These are phyloP conservation scores for Eublepharis macularius DNA, from an alignment of 2,113 vertebrate genomes.

Conservation along the genomic window DNA sequence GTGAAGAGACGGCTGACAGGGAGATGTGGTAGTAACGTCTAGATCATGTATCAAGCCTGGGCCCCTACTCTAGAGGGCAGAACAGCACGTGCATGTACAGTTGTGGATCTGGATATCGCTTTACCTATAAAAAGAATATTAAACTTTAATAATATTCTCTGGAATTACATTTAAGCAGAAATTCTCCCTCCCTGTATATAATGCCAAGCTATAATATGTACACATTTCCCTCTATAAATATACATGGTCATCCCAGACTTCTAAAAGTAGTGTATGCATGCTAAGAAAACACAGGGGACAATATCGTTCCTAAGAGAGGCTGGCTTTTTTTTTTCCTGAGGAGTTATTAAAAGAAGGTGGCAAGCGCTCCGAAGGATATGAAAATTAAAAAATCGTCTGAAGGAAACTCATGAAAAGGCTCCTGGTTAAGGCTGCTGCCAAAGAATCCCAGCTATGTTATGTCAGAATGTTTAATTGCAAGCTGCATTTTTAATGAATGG, in stretches of 20 bases:
- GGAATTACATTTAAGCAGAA: conserved; percentile 59
- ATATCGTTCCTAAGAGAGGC: conserved; percentile 69
- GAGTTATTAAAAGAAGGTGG: conserved; percentile 77
- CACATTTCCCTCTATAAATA: conserved; percentile 71
- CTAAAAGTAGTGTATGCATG: conserved; percentile 61
- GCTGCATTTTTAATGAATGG: conserved; percentile 73
- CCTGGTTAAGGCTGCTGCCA: conserved; percentile 69
- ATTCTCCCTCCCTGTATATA: conserved; percentile 44
- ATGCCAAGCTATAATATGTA: conserved; percentile 56
- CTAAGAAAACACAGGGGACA: conserved; percentile 63
- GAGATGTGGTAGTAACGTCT: too few relatives aligned
- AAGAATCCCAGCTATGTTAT: conserved; percentile 77
- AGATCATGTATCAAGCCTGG: background rate
- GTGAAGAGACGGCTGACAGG: too few relatives aligned
- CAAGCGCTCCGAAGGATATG: conserved; percentile 69
- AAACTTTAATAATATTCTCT: conserved; percentile 61
- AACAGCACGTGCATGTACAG: background rate
- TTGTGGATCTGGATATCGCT: background rate
- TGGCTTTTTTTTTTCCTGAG: conserved; percentile 60
- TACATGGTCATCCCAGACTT: conserved; percentile 59
- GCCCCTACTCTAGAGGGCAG: background rate
- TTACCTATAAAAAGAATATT: conserved; percentile 62
- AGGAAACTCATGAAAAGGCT: conserved; percentile 72
- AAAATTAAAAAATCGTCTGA: conserved; percentile 69
- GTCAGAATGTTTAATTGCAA: conserved; percentile 75